Percentiles rank a stretch among this genome's conserved stretches.
These are phyloP conservation scores for Acridotheres tristis DNA, from an alignment of 2,797 vertebrate genomes.

Conservation along the genomic window DNA sequence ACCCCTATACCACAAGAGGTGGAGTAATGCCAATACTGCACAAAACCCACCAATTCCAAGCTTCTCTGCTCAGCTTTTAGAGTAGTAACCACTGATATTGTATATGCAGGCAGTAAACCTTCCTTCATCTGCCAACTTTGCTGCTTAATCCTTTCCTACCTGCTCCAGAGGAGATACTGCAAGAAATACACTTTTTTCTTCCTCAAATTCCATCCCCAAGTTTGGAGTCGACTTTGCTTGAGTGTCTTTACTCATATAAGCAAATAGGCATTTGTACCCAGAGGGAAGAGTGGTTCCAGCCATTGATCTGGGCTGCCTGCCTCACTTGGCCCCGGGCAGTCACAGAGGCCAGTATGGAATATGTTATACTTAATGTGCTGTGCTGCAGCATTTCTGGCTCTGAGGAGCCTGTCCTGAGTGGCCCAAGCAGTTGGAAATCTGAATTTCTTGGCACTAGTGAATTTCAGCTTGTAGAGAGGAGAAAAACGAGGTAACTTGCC, in stretches of 20 bases:
- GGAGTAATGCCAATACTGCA: neutral
- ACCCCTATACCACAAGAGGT: neutral
- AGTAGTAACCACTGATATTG: neutral
- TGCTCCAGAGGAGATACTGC: neutral
- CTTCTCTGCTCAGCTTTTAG: neutral
- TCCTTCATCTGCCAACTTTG: neutral
- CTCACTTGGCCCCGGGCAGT: neutral
- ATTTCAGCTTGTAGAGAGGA: neutral
- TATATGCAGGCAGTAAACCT: neutral
- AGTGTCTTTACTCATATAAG: neutral
- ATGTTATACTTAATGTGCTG: neutral
- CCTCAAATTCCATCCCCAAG: neutral
- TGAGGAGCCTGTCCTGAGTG: neutral
- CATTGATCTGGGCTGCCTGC: neutral
- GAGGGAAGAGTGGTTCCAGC: neutral
- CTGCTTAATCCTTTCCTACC: neutral
- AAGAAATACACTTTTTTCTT: neutral
- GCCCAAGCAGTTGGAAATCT: neutral
- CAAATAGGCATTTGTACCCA: neutral
- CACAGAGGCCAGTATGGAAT: neutral
- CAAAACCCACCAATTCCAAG: neutral
- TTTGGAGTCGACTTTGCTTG: neutral
- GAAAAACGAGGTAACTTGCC: neutral
- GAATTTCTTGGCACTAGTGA: neutral
- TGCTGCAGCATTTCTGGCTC: rapidly evolving